Evolutionary conservation across 2,888 invertebrate genomes (phyloP).

Genomic region (Acleris sparsana): DNA sequence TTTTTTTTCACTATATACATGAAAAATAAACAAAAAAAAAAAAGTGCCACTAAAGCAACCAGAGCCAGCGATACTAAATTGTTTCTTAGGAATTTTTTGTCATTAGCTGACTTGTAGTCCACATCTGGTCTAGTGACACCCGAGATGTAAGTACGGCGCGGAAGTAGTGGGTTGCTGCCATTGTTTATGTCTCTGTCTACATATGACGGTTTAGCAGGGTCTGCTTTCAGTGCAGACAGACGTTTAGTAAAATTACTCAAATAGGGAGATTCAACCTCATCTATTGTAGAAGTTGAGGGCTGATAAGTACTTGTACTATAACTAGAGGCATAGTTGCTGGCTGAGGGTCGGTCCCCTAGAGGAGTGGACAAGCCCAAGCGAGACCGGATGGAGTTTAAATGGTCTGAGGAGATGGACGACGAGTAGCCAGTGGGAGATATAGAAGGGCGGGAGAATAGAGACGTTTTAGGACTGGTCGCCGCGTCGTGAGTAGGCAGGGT

Average conservation of each 20-base stretch:
- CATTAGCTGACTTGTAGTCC: conserved; percentile 71
- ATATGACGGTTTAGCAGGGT: conserved; percentile 59
- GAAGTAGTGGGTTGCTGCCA: conserved; percentile 63
- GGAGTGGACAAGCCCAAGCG: conserved; percentile 80
- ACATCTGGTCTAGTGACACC: conserved; percentile 66
- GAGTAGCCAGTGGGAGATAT: conserved; percentile 63
- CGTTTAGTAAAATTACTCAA: conserved; percentile 88
- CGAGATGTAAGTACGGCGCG: conserved; percentile 70
- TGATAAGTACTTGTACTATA: conserved; percentile 63
- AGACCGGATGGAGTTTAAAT: conserved; percentile 83
- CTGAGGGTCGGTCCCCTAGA: conserved; percentile 65
- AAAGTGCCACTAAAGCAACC: conserved; percentile 84
- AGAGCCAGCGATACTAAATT: conserved; percentile 86
- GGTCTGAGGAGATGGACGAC: conserved; percentile 71
- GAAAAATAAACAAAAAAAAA: conserved; percentile 86
- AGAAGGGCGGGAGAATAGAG: conserved; percentile 72
- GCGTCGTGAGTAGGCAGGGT: conserved; percentile 64
- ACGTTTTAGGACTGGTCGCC: conserved; percentile 65
- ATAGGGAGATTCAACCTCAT: conserved; percentile 86
- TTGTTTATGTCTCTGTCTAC: conserved; percentile 71
- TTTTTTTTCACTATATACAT: conserved; percentile 87
- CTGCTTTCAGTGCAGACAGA: conserved; percentile 76
- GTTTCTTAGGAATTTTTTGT: conserved; percentile 82
- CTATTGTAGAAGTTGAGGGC: conserved; percentile 68
- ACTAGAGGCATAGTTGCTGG: conserved; percentile 59